phyloP scores from a whole-genome alignment of 2,113 vertebrate species.

The Terrapene triunguis region DNA sequence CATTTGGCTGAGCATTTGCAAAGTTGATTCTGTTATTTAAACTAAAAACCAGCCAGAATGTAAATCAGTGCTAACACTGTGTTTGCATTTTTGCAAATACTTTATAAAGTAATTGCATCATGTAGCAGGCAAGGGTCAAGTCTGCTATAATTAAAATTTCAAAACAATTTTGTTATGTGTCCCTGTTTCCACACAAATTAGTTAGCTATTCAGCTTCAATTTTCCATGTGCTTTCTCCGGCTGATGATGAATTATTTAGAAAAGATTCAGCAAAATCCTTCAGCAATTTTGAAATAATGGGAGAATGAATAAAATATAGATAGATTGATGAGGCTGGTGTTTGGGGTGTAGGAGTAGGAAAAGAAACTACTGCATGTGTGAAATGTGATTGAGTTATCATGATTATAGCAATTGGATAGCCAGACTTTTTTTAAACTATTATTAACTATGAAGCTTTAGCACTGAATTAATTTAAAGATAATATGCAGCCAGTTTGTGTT shows the following conservation, averaged over 20 bases:
- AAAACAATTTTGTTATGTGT: background rate
- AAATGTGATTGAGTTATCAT: background rate
- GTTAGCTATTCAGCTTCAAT: background rate
- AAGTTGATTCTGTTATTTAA: background rate
- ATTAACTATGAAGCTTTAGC: background rate
- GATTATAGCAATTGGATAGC: rapidly evolving
- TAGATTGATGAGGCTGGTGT: background rate
- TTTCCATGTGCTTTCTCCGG: background rate
- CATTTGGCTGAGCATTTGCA: background rate
- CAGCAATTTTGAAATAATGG: background rate
- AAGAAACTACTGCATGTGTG: background rate
- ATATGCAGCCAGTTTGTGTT: background rate
- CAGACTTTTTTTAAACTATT: background rate
- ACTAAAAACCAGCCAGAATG: background rate
- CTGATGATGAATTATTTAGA: conserved; percentile 1
- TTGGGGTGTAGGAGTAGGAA: background rate
- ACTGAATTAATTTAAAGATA: background rate
- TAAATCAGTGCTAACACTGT: background rate
- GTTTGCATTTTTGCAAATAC: background rate
- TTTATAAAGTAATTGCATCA: background rate
- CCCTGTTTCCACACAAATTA: background rate
- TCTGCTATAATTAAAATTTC: background rate
- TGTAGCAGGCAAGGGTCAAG: background rate
- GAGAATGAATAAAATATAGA: background rate
- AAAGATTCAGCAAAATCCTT: conserved; percentile 2